Conservation (phyloP, 2,797 vertebrate species). For the Nannoperca australis region DNA sequence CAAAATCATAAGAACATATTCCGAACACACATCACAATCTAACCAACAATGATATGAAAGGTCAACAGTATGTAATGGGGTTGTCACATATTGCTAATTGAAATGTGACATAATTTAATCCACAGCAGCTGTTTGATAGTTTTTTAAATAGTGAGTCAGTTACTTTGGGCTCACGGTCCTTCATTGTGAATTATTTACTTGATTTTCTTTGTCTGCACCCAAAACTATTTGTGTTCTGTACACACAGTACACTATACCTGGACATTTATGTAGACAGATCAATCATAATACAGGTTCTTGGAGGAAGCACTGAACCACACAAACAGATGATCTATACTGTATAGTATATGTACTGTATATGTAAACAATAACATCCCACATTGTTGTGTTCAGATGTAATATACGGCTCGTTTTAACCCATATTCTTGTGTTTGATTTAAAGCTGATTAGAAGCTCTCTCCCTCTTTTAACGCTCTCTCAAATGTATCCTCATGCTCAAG, state of each 20-base stretch:
- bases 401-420: too few species aligned
- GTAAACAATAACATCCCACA: neutral
- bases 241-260: neutral
- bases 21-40: neutral
- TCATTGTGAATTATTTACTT: neutral
- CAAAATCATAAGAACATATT: neutral
- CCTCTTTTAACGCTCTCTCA: too few species aligned
- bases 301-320: neutral
- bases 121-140: neutral
- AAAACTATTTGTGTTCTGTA: neutral
- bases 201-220: neutral
- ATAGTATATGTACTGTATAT: neutral
- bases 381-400: too few species aligned
- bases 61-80: neutral
- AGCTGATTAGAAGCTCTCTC: neutral
- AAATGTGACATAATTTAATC: neutral
- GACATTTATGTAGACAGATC: neutral
- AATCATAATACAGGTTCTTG: neutral
- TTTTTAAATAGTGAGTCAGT: neutral
- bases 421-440: neutral
- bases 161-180: neutral
- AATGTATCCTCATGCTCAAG: neutral
- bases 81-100: neutral
- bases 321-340: neutral
- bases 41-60: neutral